Evolutionary conservation across 2,888 invertebrate species (phyloP).

Genomic region (Aphrophora alni): DNA sequence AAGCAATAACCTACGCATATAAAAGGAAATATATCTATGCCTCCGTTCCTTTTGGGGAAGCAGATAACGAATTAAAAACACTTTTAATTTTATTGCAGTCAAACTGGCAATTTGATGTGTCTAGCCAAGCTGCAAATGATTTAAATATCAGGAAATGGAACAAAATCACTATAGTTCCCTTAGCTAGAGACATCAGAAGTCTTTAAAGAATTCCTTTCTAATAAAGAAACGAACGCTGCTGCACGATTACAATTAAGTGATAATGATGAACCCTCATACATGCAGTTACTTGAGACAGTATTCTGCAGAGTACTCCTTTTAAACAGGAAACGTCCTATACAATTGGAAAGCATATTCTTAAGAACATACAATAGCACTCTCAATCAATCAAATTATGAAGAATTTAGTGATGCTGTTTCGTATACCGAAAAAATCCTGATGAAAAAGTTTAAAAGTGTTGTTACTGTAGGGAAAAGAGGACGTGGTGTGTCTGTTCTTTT

Average conservation of each 20-base stretch:
- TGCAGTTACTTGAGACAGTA: neutral
- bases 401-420: neutral
- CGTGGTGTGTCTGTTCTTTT: neutral
- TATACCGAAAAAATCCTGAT: neutral
- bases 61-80: neutral
- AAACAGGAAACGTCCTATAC: neutral
- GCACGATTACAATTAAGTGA: neutral
- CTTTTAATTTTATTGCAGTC: conserved; percentile 9
- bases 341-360: neutral
- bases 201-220: neutral
- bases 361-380: neutral
- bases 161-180: conserved; percentile 18
- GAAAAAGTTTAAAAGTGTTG: conserved; percentile 8
- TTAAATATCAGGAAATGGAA: neutral
- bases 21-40: neutral
- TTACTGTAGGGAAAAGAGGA: neutral
- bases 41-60: neutral
- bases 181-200: conserved; percentile 26
- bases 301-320: neutral
- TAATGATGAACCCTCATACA: neutral
- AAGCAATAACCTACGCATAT: neutral
- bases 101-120: conserved; percentile 18
- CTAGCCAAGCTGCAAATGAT: neutral
- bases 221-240: neutral
- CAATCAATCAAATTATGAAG: neutral